Percentiles rank a stretch among this genome's conserved stretches.
Evolutionary conservation across 1,140 invertebrate species (phyloP).

Genomic region (Neomicropteryx cornuta): DNA sequence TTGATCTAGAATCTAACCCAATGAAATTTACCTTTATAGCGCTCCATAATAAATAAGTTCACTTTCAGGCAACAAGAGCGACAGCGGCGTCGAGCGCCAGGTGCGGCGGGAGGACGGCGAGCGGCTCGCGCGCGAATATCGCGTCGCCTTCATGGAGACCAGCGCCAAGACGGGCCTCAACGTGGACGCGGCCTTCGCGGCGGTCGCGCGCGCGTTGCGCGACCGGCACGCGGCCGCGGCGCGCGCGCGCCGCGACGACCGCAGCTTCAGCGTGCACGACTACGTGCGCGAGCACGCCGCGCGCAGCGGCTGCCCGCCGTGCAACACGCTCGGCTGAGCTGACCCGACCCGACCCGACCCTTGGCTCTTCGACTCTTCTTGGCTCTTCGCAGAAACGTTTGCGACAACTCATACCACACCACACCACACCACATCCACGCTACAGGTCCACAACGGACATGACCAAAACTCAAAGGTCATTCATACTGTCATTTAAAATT

Average conservation of each 20-base stretch:
- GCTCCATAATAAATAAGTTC: too few species aligned
- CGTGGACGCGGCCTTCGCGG: conserved; percentile 70
- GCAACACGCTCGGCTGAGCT: conserved; percentile 6
- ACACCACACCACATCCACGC: too few species aligned
- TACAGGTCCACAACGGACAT: too few species aligned
- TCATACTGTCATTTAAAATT: too few species aligned
- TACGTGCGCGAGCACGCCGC: conserved; percentile 10
- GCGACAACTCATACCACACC: too few species aligned
- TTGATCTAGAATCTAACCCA: too few species aligned
- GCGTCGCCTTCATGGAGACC: conserved; percentile 79
- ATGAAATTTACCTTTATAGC: too few species aligned
- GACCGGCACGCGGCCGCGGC: conserved; percentile 3
- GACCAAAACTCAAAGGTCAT: too few species aligned
- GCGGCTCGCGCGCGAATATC: conserved; percentile 67
- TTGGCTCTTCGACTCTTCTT: too few species aligned
- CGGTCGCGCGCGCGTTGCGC: conserved; percentile 54
- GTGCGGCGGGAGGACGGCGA: conserved; percentile 73
- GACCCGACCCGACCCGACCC: neutral
- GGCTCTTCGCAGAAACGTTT: too few species aligned
- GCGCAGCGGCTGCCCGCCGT: conserved; percentile 11
- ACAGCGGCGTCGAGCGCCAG: conserved; percentile 58
- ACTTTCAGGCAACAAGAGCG: conserved; percentile 69
- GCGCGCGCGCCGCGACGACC: conserved; percentile 8
- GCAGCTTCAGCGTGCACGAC: conserved; percentile 13
- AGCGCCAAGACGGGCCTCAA: conserved; percentile 78